Base-by-base conservation (phyloP, 2,888 invertebrate species). In the Hyles lineata region DNA sequence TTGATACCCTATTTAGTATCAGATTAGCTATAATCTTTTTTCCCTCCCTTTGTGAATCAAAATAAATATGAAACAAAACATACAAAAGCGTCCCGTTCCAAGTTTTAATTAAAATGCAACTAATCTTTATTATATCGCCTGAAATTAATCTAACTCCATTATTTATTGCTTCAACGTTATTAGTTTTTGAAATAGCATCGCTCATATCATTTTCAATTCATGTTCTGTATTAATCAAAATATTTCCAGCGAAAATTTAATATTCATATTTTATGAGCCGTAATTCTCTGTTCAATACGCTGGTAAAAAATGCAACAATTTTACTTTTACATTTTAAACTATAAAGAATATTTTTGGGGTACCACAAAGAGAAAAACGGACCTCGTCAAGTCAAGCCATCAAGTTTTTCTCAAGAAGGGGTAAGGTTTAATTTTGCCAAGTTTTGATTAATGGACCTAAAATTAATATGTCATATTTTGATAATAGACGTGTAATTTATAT, bases 71-170 rank as follows among this genome's bases (percentile, higher is more conserved):
- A 43, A 15, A 43, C 11, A 43, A 15, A 43, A 9, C 9, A 43
- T 2, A 43, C 15, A 43, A 23, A 15, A 11, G 23, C 17, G 23
- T 15, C 23, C 17, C 17, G 2, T 17, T 7, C 23, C 23, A 67
- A 67, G 21, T 67, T 67, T 67, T 67, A 50, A 50, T 67, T 67
- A 67, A 67, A 67, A 50, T n/a, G 9, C 23, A 21, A 50, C 50
- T 63, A 23, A 35, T 35, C 21, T 63, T 17, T 32, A 21, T 43
- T 50, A 23, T 15, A 67, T 43, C 15, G 43, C 17, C 15, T 17
- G 1, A 67, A 63, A 67, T 67, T 67, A 50, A 50, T 67, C 50
- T 43, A 43, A 63, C n/a, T 60, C 9, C 17, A 67, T 67, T 17
- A 67, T 67, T 67, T 67, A 67, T 67, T 50, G 23, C 43, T 35